phyloP scores from a whole-genome alignment of 2,888 invertebrate species.

The Idaea biselata region DNA sequence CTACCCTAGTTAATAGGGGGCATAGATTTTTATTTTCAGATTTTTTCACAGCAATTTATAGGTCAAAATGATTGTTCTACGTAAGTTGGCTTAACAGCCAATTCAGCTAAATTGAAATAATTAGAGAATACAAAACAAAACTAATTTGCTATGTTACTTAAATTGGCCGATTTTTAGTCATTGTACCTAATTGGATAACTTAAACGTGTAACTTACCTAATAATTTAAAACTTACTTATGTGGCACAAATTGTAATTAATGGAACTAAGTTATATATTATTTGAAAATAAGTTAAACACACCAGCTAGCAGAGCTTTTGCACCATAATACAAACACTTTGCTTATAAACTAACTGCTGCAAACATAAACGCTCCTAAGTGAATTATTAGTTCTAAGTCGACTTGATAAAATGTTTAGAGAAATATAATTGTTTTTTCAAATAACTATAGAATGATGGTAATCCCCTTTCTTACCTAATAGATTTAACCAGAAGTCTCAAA shows the following conservation, averaged over 20 bases:
- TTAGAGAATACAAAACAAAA: neutral
- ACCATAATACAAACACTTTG: neutral
- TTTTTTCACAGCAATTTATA: conserved; percentile 28
- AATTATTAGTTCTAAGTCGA: too few relatives aligned
- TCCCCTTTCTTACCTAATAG: too few relatives aligned
- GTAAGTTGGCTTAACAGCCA: conserved; percentile 18
- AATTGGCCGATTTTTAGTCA: neutral
- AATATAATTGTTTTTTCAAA: too few relatives aligned
- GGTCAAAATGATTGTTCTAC: conserved; percentile 1
- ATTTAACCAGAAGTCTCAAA: too few relatives aligned
- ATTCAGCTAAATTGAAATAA: conserved; percentile 10
- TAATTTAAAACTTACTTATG: neutral
- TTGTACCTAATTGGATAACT: conserved; percentile 6
- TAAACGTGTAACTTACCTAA: neutral
- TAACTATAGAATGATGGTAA: too few relatives aligned
- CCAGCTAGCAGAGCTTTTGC: neutral
- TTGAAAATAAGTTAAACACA: neutral
- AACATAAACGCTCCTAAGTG: neutral
- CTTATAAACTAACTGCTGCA: neutral
- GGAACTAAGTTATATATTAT: neutral
- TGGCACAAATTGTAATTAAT: neutral
- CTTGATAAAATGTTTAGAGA: too few relatives aligned
- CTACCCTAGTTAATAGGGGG: conserved; percentile 7
- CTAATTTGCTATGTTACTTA: neutral
- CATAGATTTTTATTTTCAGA: neutral